A percentile compares a stretch with the other conserved stretches of the same genome.
Conservation (phyloP, 1,140 invertebrate genomes). For the Doryteuthis pealeii region DNA sequence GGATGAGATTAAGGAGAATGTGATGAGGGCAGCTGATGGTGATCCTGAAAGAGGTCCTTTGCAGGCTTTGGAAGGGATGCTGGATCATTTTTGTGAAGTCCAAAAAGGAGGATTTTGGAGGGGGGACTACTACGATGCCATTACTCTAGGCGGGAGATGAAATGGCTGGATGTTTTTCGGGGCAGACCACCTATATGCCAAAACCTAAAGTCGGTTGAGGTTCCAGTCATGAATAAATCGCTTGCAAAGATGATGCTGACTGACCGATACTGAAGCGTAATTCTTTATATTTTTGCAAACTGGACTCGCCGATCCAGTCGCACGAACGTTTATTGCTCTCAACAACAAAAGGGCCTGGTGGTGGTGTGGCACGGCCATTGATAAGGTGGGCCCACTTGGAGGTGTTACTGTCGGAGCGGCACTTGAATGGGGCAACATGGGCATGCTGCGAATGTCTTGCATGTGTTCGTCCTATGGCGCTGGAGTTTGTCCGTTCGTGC, state of each 20-base stretch:
- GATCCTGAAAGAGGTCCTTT: too few relatives aligned
- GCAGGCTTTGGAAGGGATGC: too few relatives aligned
- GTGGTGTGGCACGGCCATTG: neutral
- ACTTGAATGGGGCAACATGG: neutral
- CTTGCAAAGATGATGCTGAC: neutral
- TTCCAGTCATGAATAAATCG: neutral
- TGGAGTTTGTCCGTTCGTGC: constrained; percentile 65
- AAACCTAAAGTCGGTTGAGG: too few relatives aligned
- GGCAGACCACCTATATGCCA: too few relatives aligned
- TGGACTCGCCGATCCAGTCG: neutral
- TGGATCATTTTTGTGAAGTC: too few relatives aligned
- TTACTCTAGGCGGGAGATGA: too few relatives aligned
- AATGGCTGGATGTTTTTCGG: too few relatives aligned
- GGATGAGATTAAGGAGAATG: too few relatives aligned
- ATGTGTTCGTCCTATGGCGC: constrained; percentile 73
- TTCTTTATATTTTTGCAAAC: neutral
- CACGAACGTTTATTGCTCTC: neutral
- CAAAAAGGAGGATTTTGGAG: too few relatives aligned
- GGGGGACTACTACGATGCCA: too few relatives aligned
- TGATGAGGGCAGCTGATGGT: too few relatives aligned
- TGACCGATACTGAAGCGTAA: neutral
- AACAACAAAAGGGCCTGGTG: neutral
- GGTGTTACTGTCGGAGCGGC: neutral
- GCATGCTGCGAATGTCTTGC: constrained; percentile 37
- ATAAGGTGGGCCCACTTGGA: neutral